Conservation (phyloP, 1,140 invertebrate species). For the Orius insidiosus region DNA sequence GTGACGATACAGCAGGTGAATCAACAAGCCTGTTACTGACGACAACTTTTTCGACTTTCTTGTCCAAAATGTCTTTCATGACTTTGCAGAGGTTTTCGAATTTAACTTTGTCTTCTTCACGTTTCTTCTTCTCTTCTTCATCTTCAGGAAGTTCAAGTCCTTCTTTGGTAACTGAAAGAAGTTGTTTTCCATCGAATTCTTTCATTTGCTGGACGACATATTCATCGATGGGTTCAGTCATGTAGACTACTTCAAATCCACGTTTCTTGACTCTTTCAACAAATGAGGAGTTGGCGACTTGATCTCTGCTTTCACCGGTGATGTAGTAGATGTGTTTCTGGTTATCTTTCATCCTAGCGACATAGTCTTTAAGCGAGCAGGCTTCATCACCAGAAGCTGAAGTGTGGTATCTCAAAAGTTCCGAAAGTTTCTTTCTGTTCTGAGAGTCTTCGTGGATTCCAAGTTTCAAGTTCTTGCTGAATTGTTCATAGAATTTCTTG, state of each 20-base stretch:
- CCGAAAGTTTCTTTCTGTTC: conserved; percentile 87
- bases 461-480: conserved; percentile 93
- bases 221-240: conserved; percentile 98
- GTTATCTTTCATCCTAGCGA: conserved; percentile 93
- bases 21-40: conserved; percentile 87
- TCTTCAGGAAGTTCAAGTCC: conserved; percentile 91
- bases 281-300: conserved; percentile 92
- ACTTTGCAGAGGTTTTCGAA: conserved; percentile 91
- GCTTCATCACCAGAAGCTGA: conserved; percentile 86
- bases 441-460: conserved; percentile 94
- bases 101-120: conserved; percentile 85
- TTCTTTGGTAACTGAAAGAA: conserved; percentile 95
- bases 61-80: conserved; percentile 96
- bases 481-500: conserved; percentile 98
- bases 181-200: conserved; percentile 89
- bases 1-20: conserved; percentile 99
- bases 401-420: conserved; percentile 82
- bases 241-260: conserved; percentile 95
- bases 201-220: conserved; percentile 97
- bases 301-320: conserved; percentile 87
- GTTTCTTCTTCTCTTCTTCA: conserved; percentile 91
- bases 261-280: conserved; percentile 94
- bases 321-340: conserved; percentile 98
- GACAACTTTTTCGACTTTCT: conserved; percentile 93
- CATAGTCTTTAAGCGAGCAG: conserved; percentile 88